A percentile compares a stretch with the other conserved stretches of the same genome.
Evolutionary conservation across 2,113 vertebrate genomes (phyloP).

Genomic region (Coptodon bakossiorum): DNA sequence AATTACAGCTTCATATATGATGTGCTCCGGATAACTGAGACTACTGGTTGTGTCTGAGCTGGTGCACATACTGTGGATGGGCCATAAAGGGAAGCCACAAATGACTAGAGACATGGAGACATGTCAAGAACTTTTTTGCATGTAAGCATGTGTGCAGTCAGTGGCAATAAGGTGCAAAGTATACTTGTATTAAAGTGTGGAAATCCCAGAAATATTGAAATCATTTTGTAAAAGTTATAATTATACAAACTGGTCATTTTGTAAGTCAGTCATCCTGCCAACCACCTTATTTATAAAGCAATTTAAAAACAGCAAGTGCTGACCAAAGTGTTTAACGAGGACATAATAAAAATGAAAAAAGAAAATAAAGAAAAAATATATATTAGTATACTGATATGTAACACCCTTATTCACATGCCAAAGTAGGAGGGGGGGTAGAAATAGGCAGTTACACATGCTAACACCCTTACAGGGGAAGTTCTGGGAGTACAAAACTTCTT

Average conservation of each 20-base stretch:
- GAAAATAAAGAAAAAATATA: not conserved
- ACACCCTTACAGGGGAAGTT: not conserved
- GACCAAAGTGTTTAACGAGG: not conserved
- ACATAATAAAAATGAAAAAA: not conserved
- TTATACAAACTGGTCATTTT: too few relatives aligned
- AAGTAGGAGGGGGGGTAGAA: not conserved
- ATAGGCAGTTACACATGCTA: not conserved
- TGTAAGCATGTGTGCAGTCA: too few relatives aligned
- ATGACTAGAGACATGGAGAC: not conserved
- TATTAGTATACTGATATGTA: not conserved
- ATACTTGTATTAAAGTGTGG: too few relatives aligned
- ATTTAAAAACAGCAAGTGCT: not conserved
- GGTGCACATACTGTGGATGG: not conserved
- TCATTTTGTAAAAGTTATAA: too few relatives aligned
- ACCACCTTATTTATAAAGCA: not conserved
- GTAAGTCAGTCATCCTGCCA: not conserved
- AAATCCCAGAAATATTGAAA: too few relatives aligned
- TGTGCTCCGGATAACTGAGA: not conserved
- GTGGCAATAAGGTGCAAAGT: too few relatives aligned
- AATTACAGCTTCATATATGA: not conserved
- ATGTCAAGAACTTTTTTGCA: not conserved
- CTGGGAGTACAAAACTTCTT: fast-evolving
- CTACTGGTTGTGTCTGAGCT: not conserved
- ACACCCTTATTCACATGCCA: not conserved
- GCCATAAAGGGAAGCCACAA: not conserved